Evolutionary conservation across 2,797 vertebrate genomes (phyloP), one percentile per base, ranked within the genome.

Genomic region (Hoplostethus atlanticus): DNA sequence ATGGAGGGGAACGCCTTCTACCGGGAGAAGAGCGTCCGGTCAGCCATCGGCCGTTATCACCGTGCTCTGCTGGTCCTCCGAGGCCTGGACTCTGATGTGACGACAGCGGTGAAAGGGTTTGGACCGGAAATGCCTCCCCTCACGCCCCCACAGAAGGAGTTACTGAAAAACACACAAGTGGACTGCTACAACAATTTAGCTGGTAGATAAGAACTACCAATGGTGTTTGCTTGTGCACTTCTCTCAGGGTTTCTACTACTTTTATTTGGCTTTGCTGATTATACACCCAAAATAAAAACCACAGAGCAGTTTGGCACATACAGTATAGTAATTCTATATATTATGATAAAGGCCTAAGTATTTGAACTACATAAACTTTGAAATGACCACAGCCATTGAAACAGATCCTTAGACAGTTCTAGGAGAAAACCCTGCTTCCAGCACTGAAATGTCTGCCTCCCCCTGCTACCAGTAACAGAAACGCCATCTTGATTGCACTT

Each of bases 141-240:
- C 1, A 93, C 92, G 2, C 55, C 90, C 1, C 87, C 95, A 17
- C 96, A 97, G 72, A 93, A 95, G 40, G 81, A 84, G 42, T 34
- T 87, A 6, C 86, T 97, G 50, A 94, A 95, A 64, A 92, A 76
- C 81, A 96, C 89, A 34, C 96, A 97, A 91, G 91, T 95, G 6
- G 96, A 97, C 91, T 97, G 97, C 92, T 96, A 97, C 93, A 98
- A 97, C 90, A 98, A 97, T 73, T 87, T 97, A 60, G 96, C 97
- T 77, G 97, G 97, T 97, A 94, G 5, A 63, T 84, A 51, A 30
- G 53, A 54, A 36, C 47, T 9, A 42, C 2, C 60, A 42, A 47
- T 13, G 6, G 1, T 47, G 44, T 16, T 47, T 47, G 12, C 44
- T 47, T 47, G 12, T 47, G 44, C 44, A 4, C 12, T 16, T 47